Conservation (phyloP, 2,797 vertebrate species). For the Mormyrops boulengeri region DNA sequence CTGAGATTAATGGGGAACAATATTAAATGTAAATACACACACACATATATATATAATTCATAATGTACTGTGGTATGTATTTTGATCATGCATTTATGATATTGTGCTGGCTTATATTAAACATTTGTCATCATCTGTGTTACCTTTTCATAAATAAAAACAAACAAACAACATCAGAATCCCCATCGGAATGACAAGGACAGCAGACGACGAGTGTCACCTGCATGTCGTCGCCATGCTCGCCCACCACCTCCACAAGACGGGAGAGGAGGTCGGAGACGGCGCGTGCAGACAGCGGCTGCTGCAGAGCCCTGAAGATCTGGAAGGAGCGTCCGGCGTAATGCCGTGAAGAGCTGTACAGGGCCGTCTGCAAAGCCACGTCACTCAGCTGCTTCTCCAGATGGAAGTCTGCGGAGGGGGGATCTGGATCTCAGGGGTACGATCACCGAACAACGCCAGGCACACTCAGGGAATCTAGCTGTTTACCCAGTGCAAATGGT, state of each 20-base stretch:
- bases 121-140: not conserved
- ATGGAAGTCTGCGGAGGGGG: slow-evolving; percentile 73
- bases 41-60: not conserved
- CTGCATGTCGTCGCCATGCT: slow-evolving; percentile 97
- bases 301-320: slow-evolving; percentile 89
- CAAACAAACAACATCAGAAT: not conserved
- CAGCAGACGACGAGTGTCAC: slow-evolving; percentile 47
- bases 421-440: not conserved
- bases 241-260: slow-evolving; percentile 93
- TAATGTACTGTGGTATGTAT: not conserved
- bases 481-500: not conserved
- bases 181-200: not conserved
- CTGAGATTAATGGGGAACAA: not conserved
- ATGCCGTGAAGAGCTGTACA: slow-evolving; percentile 93
- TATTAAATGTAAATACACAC: not conserved
- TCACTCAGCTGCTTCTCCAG: slow-evolving; percentile 96
- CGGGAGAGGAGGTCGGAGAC: slow-evolving; percentile 91
- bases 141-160: not conserved
- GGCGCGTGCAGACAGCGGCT: slow-evolving; percentile 89
- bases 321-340: slow-evolving; percentile 97
- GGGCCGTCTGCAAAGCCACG: slow-evolving; percentile 89
- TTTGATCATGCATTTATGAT: not conserved
- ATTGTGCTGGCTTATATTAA: not conserved
- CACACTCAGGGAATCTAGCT: not conserved
- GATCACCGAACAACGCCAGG: not conserved